phyloP scores from a whole-genome alignment of 2,113 vertebrate species.

The Petrocephalus microphthalmus region DNA sequence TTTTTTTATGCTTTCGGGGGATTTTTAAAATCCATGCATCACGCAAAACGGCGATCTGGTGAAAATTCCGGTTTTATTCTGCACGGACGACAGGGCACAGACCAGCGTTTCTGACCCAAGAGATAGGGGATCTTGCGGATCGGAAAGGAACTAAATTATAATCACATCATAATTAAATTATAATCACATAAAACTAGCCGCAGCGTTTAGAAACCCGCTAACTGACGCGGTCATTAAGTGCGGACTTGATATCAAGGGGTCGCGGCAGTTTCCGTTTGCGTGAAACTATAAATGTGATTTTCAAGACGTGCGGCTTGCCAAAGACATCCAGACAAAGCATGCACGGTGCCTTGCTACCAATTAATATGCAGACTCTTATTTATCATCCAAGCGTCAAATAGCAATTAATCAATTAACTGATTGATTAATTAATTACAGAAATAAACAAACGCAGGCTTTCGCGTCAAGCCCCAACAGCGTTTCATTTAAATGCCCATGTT shows the following conservation, averaged over 20 bases:
- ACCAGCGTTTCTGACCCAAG: background rate
- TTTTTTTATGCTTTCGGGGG: background rate
- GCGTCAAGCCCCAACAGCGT: background rate
- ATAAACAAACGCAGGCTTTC: background rate
- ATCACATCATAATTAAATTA: too few species aligned
- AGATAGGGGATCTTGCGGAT: background rate
- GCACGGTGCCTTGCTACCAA: background rate
- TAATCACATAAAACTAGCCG: background rate
- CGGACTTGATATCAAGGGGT: background rate
- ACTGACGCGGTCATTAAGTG: background rate
- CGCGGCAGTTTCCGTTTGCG: background rate
- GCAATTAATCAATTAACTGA: background rate
- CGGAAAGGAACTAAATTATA: background rate
- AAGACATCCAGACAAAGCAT: background rate
- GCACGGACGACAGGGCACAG: background rate
- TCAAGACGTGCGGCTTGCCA: background rate
- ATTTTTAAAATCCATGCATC: background rate
- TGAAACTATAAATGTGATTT: background rate
- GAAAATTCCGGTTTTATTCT: background rate
- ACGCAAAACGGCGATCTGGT: background rate
- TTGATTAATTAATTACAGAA: too few species aligned
- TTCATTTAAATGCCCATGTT: background rate
- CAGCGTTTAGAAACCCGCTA: background rate
- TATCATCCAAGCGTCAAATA: background rate
- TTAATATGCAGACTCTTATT: background rate